Evolutionary conservation across 1,140 invertebrate genomes (phyloP), one percentile per base, ranked within the genome.

Genomic region (Adelges cooleyi): DNA sequence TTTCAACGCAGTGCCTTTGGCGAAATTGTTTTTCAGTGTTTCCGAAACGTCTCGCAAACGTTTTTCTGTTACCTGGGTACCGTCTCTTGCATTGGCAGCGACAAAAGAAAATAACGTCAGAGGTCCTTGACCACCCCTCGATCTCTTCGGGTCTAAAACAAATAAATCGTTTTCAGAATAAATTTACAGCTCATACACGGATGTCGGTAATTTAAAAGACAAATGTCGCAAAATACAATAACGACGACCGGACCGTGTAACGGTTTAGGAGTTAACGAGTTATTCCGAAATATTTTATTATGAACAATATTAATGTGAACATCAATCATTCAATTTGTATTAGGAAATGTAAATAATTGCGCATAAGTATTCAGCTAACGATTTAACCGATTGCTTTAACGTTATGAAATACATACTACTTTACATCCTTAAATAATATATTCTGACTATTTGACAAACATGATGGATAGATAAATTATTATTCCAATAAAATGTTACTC

Each of bases 1-100:
- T 62, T 29, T 62, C 17, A 62, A 33, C 13, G 40, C 27, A 20
- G 56, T 46, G 2, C 56, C 56, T 29, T 29, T 62, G 1, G 2
- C 18, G 4, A 62, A 48, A 17, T 3, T 48, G 1, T 33, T 25
- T 46, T 48, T 62, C 22, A 62, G 18, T 8, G 2, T 42, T 13
- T 62, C 6, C 5, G 42, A 62, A n/a, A 48, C 56, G n/a, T 62
- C 56, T 33, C 46, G 42, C 29, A 62, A 3, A 20, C 42, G 40
- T 62, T 62, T 62, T 46, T 62, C 40, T 8, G 56, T 62, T 11
- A 62, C 56, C 23, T 46, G 56, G 0, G 42, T 29, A 48, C 56
- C 56, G 18, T 62, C 56, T 33, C 56, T 46, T 17, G 25, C 17
- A 10, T 40, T 62, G 3, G 56, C 25, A 23, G 56, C 29, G 2